Evolutionary conservation across 2,113 vertebrate species (phyloP).

Genomic region (Gambusia affinis): DNA sequence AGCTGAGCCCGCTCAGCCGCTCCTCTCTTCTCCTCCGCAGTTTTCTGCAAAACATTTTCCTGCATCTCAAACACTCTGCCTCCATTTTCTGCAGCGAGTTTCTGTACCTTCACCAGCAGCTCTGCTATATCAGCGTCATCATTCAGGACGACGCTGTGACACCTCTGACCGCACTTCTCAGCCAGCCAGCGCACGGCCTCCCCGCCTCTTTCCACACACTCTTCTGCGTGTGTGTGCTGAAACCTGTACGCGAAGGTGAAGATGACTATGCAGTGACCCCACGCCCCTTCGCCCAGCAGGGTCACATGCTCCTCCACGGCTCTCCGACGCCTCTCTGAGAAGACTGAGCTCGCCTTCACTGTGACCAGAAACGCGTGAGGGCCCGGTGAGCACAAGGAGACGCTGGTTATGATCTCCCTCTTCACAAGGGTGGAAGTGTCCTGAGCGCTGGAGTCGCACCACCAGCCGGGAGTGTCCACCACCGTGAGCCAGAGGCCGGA

Average conservation of each 20-base stretch:
- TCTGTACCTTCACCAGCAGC: slow-evolving; percentile 65
- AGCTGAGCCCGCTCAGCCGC: slow-evolving; percentile 56
- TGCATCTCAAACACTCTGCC: slow-evolving; percentile 59
- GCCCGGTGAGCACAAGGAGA: slow-evolving; percentile 68
- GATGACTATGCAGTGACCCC: slow-evolving; percentile 70
- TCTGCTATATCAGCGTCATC: neutral
- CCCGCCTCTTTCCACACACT: slow-evolving; percentile 14
- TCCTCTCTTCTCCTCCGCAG: slow-evolving; percentile 42
- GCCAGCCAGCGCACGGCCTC: slow-evolving; percentile 55
- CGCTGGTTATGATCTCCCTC: slow-evolving; percentile 62
- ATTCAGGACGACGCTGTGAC: slow-evolving; percentile 39
- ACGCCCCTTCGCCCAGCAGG: slow-evolving; percentile 67
- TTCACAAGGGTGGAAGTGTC: slow-evolving; percentile 67
- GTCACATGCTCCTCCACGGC: slow-evolving; percentile 73
- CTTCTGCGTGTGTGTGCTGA: neutral
- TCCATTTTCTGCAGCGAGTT: slow-evolving; percentile 48
- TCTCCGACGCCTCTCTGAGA: slow-evolving; percentile 56
- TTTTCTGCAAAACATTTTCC: slow-evolving; percentile 4
- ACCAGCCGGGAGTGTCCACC: slow-evolving; percentile 79
- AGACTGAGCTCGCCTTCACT: slow-evolving; percentile 59
- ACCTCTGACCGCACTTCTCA: slow-evolving; percentile 62
- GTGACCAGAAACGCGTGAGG: slow-evolving; percentile 72
- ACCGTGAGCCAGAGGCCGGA: slow-evolving; percentile 56
- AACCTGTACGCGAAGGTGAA: slow-evolving; percentile 37
- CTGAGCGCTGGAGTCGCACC: slow-evolving; percentile 65